Conservation (phyloP, 1,140 invertebrate species). For the Halictus rubicundus region DNA sequence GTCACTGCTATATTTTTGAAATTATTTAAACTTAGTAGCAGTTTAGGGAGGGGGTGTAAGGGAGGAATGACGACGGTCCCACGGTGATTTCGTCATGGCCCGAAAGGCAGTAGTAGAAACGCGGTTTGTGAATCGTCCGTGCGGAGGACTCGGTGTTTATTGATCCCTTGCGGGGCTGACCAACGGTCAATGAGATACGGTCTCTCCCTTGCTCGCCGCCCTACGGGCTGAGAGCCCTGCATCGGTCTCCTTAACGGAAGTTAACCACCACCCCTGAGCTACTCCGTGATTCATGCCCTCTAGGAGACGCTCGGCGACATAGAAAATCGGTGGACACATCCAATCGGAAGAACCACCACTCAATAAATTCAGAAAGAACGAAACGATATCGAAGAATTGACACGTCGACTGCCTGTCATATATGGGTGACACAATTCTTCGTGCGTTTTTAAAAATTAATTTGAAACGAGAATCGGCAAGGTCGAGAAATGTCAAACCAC, state of each 20-base stretch:
- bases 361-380: not conserved
- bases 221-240: slow-evolving; percentile 43
- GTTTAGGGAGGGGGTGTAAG: no score
- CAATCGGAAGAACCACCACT: not conserved
- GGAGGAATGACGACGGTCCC: not conserved
- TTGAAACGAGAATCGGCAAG: no score
- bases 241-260: slow-evolving; percentile 74
- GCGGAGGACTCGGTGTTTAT: slow-evolving; percentile 67
- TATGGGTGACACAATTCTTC: no score
- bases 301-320: not conserved
- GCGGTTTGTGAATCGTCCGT: slow-evolving; percentile 29
- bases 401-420: no score
- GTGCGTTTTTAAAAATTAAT: no score
- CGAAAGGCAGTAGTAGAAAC: slow-evolving; percentile 3
- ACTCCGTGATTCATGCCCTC: slow-evolving; percentile 67
- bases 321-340: slow-evolving; percentile 1
- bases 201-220: slow-evolving; percentile 68
- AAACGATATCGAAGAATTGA: no score
- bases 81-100: not conserved
- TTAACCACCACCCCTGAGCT: slow-evolving; percentile 45
- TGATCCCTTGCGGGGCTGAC: slow-evolving; percentile 77
- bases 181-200: slow-evolving; percentile 81
- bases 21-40: no score
- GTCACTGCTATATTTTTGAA: no score
- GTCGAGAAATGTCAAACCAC: no score